Evolutionary conservation across 2,113 vertebrate species (phyloP), one percentile per base, ranked within the genome.

Genomic region (Natator depressus): DNA sequence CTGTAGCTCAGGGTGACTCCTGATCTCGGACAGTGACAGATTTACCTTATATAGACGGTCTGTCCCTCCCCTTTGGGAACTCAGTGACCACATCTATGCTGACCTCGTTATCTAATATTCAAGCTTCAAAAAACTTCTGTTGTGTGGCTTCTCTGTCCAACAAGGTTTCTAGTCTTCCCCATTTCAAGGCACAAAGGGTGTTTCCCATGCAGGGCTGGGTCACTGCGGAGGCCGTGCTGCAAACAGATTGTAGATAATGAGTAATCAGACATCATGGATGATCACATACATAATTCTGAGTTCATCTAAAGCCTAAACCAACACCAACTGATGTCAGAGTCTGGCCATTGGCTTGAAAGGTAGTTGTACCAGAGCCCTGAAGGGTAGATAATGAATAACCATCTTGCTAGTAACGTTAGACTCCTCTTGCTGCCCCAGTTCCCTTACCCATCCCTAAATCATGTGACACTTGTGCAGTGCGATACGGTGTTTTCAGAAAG

Each of bases 81-180:
- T 25, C 0, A 0, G 55, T 5, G 3, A 6, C 2, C 24, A 16
- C 12, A 27, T 20, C 20, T 2, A 6, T 72, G 69, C 20, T 72
- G 69, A 72, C 2, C 5, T 22, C 6, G 2, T 47, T 25, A n/a
- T 38, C 35, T 1, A 27, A 76, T 76, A 76, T 25, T 25, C 20
- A 46, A 6, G 6, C 24, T 29, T 78, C 10, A 12, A 7, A 22
- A 3, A 78, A 27, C 24, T 46, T 46, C 25, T 16, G 24, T 6
- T 27, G 6, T 13, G 11, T 47, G 12, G 42, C 6, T 78, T 78
- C 10, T 27, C 75, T 78, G 75, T 47, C 38, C 27, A 12, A 42
- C 10, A 25, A 25, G 2, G 13, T 46, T 78, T 78, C 24, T 76
- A 7, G 13, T 29, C 46, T n/a, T 72, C 35, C 8, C 65, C 35